Evolutionary conservation across 2,888 invertebrate species (phyloP).

Genomic region (Eristalis arbustorum): DNA sequence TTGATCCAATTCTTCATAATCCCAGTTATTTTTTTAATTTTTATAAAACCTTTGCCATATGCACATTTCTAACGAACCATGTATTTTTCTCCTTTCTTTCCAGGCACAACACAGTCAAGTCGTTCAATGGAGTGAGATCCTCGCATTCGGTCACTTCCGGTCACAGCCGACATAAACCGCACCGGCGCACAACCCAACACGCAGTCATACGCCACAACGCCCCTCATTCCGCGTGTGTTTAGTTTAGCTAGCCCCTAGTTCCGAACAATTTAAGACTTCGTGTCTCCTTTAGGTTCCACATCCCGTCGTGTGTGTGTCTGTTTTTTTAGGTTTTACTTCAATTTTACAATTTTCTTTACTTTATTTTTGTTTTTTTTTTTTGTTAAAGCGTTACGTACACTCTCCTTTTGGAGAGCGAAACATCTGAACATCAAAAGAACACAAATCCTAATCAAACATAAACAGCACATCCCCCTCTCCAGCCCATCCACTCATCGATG

Average conservation of each 20-base stretch:
- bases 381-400: constrained; percentile 38
- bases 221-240: background rate
- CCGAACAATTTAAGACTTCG: background rate
- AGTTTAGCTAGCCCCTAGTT: background rate
- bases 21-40: no score
- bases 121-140: background rate
- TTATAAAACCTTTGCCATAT: no score
- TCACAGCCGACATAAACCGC: background rate
- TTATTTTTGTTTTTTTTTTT: constrained; percentile 6
- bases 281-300: background rate
- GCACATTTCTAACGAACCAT: background rate
- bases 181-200: background rate
- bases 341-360: background rate
- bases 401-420: constrained; percentile 54
- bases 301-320: background rate
- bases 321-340: background rate
- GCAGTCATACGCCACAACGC: background rate
- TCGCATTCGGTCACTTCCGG: background rate
- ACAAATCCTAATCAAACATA: constrained; percentile 9
- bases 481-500: constrained; percentile 44
- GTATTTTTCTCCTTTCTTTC: background rate
- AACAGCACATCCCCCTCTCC: constrained; percentile 17
- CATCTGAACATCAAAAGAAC: constrained; percentile 28
- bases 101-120: background rate
- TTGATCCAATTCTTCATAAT: no score